Base-by-base conservation (phyloP, 2,113 vertebrate genomes). In the Gymnarchus niloticus region DNA sequence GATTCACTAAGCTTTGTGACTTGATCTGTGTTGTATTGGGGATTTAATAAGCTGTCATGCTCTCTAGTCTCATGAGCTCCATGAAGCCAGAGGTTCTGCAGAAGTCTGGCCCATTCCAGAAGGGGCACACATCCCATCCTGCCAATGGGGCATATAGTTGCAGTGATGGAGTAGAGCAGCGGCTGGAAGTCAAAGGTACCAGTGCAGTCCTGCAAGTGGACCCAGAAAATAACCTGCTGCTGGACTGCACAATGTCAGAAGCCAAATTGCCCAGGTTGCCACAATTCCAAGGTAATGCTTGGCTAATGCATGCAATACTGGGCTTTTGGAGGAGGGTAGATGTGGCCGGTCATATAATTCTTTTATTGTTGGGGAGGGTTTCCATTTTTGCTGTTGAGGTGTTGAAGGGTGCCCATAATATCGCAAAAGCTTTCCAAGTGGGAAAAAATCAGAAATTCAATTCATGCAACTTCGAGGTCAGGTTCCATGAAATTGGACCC, bases 131-230 rank as follows among this genome's bases (percentile, higher is more conserved):
- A 80, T 33, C 37, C 85, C 33, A 56, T 86, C 4, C 14, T 51
- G n/a, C n/a, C 3, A 91, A 88, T 3, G 89, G 87, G 54, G 83
- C 73, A 12, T 56, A 37, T 23, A 54, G 81, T 23, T 28, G 5
- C 10, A 54, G 23, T 17, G 33, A 2, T 28, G 56, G 23, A 14
- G 17, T 7, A 37, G 69, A 41, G 14, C 77, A 80, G 69, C 0
- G 1, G 14, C 1, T n/a, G 37, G 44, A 0, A 23, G 19, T 21
- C 19, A 78, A 78, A 78, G 76, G 76, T 41, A 10, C 48, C 37
- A 12, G 14, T 0, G 19, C 25, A 4, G 49, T 9, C 49, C 17
- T 69, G 3, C 41, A 23, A 21, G 46, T 54, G 46, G 85, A 85
- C 37, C 12, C 19, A 37, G 76, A 85, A 49, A 85, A 85, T 17